phyloP scores from a whole-genome alignment of 2,113 vertebrate genomes.

The Prinia subflava region DNA sequence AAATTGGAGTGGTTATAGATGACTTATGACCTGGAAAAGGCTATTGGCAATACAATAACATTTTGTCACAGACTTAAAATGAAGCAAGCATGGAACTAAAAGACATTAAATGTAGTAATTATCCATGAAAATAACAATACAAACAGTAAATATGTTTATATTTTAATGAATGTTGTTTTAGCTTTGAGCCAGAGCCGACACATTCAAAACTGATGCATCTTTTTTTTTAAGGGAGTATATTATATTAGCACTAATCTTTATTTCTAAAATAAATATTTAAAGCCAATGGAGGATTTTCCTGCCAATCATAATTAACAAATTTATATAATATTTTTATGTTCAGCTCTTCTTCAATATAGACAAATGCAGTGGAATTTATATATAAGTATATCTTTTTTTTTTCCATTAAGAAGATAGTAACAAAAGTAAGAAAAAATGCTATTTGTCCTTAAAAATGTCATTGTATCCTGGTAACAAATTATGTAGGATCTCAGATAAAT shows the following conservation, averaged over 20 bases:
- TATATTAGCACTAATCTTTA: neutral
- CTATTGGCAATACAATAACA: constrained; percentile 12
- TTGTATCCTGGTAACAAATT: neutral
- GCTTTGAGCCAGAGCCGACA: neutral
- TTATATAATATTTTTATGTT: neutral
- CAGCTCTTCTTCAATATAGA: neutral
- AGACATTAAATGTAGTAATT: constrained; percentile 58
- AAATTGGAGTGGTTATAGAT: neutral
- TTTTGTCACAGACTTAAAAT: constrained; percentile 60
- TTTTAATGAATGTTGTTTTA: neutral
- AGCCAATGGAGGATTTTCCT: neutral
- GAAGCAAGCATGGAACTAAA: constrained; percentile 33
- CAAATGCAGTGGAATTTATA: neutral
- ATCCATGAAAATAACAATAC: constrained; percentile 47
- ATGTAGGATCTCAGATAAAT: neutral
- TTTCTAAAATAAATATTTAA: neutral
- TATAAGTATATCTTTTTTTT: neutral
- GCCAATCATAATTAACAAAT: neutral
- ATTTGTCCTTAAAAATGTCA: neutral
- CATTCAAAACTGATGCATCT: neutral
- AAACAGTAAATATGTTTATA: constrained; percentile 33
- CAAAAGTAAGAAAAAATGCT: neutral
- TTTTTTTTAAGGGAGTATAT: neutral
- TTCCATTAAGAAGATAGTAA: neutral
- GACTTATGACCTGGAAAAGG: constrained; percentile 27